Percentiles rank a stretch among this genome's conserved stretches.
These are phyloP conservation scores for Carcinoscorpius rotundicauda DNA, from an alignment of 1,140 invertebrate species.

Conservation along the genomic window DNA sequence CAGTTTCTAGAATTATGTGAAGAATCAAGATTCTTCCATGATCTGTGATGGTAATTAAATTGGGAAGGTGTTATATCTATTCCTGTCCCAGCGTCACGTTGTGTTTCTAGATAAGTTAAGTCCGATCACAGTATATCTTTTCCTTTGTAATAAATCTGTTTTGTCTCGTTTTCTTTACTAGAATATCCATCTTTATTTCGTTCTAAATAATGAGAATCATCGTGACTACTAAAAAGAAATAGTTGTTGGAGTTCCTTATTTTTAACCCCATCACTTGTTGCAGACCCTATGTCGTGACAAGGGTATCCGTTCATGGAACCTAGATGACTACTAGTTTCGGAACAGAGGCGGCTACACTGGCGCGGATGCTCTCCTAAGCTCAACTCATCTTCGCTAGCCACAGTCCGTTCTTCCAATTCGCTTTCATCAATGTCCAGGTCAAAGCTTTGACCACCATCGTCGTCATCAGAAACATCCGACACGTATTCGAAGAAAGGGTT, in stretches of 20 bases:
- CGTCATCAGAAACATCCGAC: slow-evolving; percentile 19
- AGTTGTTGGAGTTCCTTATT: slow-evolving; percentile 4
- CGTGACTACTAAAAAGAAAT: slow-evolving; percentile 1
- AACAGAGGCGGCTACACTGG: slow-evolving; percentile 13
- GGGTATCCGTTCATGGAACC: slow-evolving; percentile 21
- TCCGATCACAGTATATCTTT: slow-evolving; percentile 21
- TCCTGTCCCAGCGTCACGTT: not conserved
- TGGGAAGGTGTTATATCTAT: slow-evolving; percentile 7
- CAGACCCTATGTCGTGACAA: slow-evolving; percentile 19
- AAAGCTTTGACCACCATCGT: slow-evolving; percentile 12
- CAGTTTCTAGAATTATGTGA: slow-evolving; percentile 10
- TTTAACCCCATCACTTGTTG: slow-evolving; percentile 13
- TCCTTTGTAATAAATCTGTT: slow-evolving; percentile 20
- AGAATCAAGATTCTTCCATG: slow-evolving; percentile 13
- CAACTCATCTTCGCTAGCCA: slow-evolving; percentile 24
- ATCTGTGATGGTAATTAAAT: slow-evolving; percentile 4
- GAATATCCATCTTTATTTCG: slow-evolving; percentile 21
- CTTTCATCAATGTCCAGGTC: slow-evolving; percentile 22
- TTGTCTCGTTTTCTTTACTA: slow-evolving; percentile 19
- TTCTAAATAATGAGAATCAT: slow-evolving; percentile 18
- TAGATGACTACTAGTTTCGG: slow-evolving; percentile 20
- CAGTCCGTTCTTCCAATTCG: slow-evolving; percentile 15
- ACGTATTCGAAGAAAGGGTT: slow-evolving; percentile 25
- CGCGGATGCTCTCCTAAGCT: slow-evolving; percentile 21
- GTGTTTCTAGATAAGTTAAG: slow-evolving; percentile 11